Evolutionary conservation across 2,797 vertebrate genomes (phyloP), one percentile per base, ranked within the genome.

Genomic region (Siniperca scherzeri): DNA sequence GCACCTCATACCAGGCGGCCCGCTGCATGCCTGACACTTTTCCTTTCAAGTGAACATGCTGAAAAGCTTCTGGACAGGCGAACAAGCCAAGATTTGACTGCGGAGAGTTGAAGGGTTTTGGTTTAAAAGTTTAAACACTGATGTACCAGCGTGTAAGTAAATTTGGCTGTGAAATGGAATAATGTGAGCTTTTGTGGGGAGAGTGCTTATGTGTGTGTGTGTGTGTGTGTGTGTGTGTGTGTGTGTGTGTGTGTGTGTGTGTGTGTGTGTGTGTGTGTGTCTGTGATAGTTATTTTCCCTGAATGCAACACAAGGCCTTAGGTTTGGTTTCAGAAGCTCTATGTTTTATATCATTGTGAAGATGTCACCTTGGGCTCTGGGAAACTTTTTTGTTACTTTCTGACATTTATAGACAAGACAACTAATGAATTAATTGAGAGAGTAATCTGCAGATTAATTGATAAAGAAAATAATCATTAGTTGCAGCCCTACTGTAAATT

Each of bases 11-110:
- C 66, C 25, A 56, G 82, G 53, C 38, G 1, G 71, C 73, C 25
- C 4, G 62, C 74, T 55, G 48, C 76, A 74, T 55, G 77, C 74
- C 74, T 84, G 77, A 81, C 70, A 72, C 70, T 76, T 78, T 81
- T 70, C 74, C 62, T 71, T 70, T 75, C 68, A 74, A 72, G 83
- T 70, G 53, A 80, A 78, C 71, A 73, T 44, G 52, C 78, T 79
- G 78, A 83, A 84, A 81, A 57, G 50, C 30, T 82, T 33, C 53
- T 27, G 36, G 77, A 62, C 50, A 69, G 50, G 60, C 6, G 6
- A 50, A 71, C 66, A 68, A 77, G 87, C 60, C 68, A 10, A 61
- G 27, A 27, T 60, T n/a, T 44, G 70, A 53, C 64, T 21, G 75
- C n/a, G 0, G 69, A 85, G 73, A 46, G 61, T 7, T 52, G 50